A percentile compares a stretch with the other conserved stretches of the same genome.
Conservation (phyloP, 2,888 invertebrate species). For the Brassicogethes aeneus region DNA sequence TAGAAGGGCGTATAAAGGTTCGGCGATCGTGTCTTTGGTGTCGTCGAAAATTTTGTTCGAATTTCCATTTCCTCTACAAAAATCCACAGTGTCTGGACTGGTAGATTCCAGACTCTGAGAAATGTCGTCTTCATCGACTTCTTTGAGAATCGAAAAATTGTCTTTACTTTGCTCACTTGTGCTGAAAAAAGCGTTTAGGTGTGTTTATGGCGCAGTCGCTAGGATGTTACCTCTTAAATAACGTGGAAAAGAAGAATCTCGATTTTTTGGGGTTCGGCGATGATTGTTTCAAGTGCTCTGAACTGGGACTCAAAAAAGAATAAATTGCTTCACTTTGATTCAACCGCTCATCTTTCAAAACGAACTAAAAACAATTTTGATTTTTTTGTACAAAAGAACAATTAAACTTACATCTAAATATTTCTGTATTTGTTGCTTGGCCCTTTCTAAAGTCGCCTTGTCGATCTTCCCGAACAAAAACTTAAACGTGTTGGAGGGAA, state of each 20-base stretch:
- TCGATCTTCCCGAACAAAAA: conserved; percentile 78
- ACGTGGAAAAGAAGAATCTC: conserved; percentile 75
- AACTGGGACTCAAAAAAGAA: conserved; percentile 85
- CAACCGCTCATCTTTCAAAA: conserved; percentile 76
- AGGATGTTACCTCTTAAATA: conserved; percentile 68
- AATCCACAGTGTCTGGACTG: conserved; percentile 37
- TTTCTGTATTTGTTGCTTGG: conserved; percentile 73
- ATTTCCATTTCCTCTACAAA: conserved; percentile 35
- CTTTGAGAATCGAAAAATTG: conserved; percentile 41
- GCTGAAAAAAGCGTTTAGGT: too few species aligned
- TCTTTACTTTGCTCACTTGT: conserved; percentile 27
- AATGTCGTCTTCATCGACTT: conserved; percentile 73
- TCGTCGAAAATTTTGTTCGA: conserved; percentile 44
- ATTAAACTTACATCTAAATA: conserved; percentile 67
- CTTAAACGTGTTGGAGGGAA: conserved; percentile 75
- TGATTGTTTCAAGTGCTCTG: conserved; percentile 75
- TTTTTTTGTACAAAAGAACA: not conserved
- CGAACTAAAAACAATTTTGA: conserved; percentile 50
- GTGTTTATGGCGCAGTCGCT: too few species aligned
- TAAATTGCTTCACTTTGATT: conserved; percentile 86
- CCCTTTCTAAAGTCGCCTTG: conserved; percentile 69
- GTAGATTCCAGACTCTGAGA: conserved; percentile 67
- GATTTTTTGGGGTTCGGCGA: conserved; percentile 75
- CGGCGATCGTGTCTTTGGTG: conserved; percentile 78
- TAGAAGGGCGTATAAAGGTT: conserved; percentile 78